Evolutionary conservation across 92 coral and sea anemone genomes (phyloP), one percentile per base, ranked within the genome.

Genomic region (Metridium senile): DNA sequence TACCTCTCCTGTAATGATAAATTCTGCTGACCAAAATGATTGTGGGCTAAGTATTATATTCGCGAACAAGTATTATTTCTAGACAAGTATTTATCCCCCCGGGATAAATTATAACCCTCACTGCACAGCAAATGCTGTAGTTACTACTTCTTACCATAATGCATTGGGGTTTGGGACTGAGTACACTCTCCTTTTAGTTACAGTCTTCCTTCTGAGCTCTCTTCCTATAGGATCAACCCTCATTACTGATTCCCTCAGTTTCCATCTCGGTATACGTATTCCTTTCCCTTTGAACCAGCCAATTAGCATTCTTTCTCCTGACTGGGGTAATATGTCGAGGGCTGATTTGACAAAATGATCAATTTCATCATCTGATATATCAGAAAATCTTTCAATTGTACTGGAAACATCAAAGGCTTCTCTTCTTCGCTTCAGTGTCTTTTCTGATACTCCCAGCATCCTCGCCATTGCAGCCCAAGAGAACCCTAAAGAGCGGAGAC

Each of bases 301-400:
- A 59, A 87, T 72, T 4, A 87, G 58, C 91, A 87, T 87, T 66
- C 88, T 74, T 79, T 87, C 91, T 57, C 92, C 92, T 46, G 88
- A 88, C 22, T 88, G 69, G 28, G 85, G 92, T 27, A 89, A 88
- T 26, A 84, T 52, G 62, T 85, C 51, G 58, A 84, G 72, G n/a
- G 79, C 74, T 63, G 71, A 39, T 75, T 77, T 85, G 23, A 84
- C 77, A 67, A 81, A 75, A 43, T 29, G 54, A 77, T 84, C 89
- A 68, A 85, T 58, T 58, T 85, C 78, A 77, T 81, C 64, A 68
- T 88, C 87, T 63, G 84, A 68, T 63, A 89, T 89, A 26, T 84
- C 78, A 63, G 81, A 76, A 74, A 80, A 84, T 59, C 52, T 56
- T 30, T 45, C 76, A 17, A 20, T 23, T n/a, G 63, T n/a, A 30